These are phyloP conservation scores for Semaprochilodus insignis DNA, from an alignment of 2,797 vertebrate genomes.

Conservation along the genomic window DNA sequence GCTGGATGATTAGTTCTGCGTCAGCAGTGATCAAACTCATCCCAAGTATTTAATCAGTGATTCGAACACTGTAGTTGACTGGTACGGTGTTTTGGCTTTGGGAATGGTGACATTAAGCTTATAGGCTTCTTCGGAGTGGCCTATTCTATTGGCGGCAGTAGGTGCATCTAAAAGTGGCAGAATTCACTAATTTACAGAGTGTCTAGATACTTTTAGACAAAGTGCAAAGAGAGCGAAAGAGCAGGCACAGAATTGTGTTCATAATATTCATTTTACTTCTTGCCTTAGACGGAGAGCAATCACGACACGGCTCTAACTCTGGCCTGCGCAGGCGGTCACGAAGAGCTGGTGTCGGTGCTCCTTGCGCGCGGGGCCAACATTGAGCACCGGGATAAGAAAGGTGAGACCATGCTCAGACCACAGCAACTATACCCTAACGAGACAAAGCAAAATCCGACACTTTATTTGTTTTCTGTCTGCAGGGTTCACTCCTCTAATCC, in stretches of 20 bases:
- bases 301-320: conserved; percentile 98
- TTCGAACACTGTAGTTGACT: too few species aligned
- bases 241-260: background rate
- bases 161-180: too few species aligned
- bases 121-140: too few species aligned
- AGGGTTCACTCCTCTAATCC: conserved; percentile 98
- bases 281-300: conserved; percentile 93
- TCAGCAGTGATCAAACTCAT: too few species aligned
- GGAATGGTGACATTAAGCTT: too few species aligned
- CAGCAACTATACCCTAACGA: background rate
- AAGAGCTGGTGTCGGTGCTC: conserved; percentile 97
- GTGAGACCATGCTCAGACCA: conserved; percentile 68
- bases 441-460: background rate
- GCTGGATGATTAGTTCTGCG: too few species aligned
- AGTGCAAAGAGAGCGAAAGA: background rate
- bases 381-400: conserved; percentile 98
- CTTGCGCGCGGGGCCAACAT: conserved; percentile 97
- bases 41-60: too few species aligned
- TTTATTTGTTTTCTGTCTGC: conserved; percentile 20
- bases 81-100: too few species aligned
- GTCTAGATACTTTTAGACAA: background rate
- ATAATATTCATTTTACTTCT: background rate
- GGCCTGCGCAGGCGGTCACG: conserved; percentile 96
- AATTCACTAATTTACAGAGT: too few species aligned
- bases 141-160: too few species aligned